Base-by-base conservation (phyloP, 2,888 invertebrate genomes). In the Macaria notata region DNA sequence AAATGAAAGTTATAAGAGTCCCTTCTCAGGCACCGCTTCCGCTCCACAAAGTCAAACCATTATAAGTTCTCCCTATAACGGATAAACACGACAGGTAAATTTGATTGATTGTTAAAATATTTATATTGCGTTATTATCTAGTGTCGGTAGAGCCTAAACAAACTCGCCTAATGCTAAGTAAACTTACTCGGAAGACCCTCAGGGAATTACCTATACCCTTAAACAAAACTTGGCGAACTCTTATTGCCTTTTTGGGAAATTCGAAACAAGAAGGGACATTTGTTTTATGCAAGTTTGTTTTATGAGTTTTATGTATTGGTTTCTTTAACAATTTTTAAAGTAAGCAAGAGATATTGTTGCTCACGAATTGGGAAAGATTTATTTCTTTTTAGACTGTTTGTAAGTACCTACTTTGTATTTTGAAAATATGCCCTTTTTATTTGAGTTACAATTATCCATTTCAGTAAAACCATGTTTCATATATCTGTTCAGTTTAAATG, bases 161-260 rank as follows among this genome's bases (percentile, higher is more conserved):
- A 87, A 86, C 86, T 74, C 74, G 70, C 76, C 73, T 81, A 81
- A 86, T 84, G 84, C 83, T 84, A 80, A 84, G 81, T 75, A 84
- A 86, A 87, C 85, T 77, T 71, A 83, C 76, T 79, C 73, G 71
- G 75, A 76, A 70, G 73, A 71, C 81, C 86, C 82, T 80, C 63
- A 31, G 80, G 79, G 80, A 77, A 81, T 84, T 79, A 85, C 84
- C 85, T 84, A 78, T 71, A 72, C 77, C 78, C 78, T 78, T 72
- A 75, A 76, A 78, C 75, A 78, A 83, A 86, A 85, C 82, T 84
- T 83, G 59, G 58, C 66, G 61, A 79, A 80, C 77, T 81, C 72
- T 78, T 83, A 80, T 81, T 81, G 78, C 78, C 78, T 80, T 82
- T 76, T 72, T 68, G 65, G 65, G 73, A 77, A 76, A 72, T 76